Evolutionary conservation across 2,113 vertebrate genomes (phyloP).

Genomic region (Columbina picui): DNA sequence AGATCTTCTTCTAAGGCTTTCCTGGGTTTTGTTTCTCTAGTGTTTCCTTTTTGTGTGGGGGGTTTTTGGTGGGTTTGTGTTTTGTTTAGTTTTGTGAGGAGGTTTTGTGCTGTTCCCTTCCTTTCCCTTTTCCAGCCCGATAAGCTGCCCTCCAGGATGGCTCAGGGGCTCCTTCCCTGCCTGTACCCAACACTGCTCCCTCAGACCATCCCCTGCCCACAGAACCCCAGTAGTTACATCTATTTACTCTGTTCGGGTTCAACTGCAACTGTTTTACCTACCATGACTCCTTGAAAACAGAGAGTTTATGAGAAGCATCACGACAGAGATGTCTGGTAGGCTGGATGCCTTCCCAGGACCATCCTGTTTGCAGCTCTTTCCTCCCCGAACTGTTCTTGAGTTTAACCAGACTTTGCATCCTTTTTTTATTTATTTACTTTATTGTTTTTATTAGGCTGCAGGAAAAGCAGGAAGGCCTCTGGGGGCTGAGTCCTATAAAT

Average conservation of each 20-base stretch:
- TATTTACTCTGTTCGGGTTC: neutral
- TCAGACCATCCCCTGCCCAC: neutral
- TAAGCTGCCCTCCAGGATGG: neutral
- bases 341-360: neutral
- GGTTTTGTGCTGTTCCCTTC: too few species aligned
- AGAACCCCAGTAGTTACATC: neutral
- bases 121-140: neutral
- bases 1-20: neutral
- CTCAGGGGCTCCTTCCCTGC: neutral
- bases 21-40: neutral
- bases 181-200: neutral
- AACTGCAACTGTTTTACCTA: neutral
- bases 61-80: too few species aligned
- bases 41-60: too few species aligned
- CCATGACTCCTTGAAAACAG: neutral
- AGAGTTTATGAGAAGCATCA: neutral
- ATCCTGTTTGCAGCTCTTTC: neutral
- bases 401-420: neutral
- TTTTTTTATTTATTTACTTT: neutral
- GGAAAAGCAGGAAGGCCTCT: neutral
- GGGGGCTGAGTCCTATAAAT: neutral
- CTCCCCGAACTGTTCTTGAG: neutral
- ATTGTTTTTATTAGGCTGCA: neutral
- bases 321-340: fast-evolving
- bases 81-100: too few species aligned